Conservation (phyloP, 2,888 invertebrate genomes). For the Temnothorax rugatulus region DNA sequence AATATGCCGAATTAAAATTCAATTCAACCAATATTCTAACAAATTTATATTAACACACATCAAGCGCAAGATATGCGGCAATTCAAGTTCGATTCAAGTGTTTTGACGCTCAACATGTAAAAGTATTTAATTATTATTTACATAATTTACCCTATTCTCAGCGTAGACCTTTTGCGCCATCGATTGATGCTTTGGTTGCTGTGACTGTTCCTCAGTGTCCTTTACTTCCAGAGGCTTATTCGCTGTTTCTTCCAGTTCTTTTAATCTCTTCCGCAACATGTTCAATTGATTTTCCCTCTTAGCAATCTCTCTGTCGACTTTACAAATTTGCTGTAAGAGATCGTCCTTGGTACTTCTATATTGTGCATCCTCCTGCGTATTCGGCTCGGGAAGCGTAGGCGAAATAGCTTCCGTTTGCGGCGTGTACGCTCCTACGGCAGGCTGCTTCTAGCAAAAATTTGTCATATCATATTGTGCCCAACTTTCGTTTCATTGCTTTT, state of each 20-base stretch:
- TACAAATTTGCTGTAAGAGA: slow-evolving; percentile 95
- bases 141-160: slow-evolving; percentile 91
- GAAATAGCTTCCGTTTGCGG: slow-evolving; percentile 97
- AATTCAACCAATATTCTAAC: slow-evolving; percentile 15
- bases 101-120: background rate
- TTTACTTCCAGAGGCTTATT: slow-evolving; percentile 89
- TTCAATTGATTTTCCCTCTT: slow-evolving; percentile 94
- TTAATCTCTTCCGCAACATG: slow-evolving; percentile 95
- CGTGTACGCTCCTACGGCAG: slow-evolving; percentile 89
- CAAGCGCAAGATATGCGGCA: background rate
- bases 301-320: slow-evolving; percentile 97
- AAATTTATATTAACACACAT: background rate
- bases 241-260: slow-evolving; percentile 94
- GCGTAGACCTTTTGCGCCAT: slow-evolving; percentile 98
- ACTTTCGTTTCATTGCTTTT: slow-evolving; percentile 39
- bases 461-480: slow-evolving; percentile 68
- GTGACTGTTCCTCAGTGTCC: slow-evolving; percentile 88
- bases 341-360: slow-evolving; percentile 96
- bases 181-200: slow-evolving; percentile 92
- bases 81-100: background rate
- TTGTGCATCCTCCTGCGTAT: slow-evolving; percentile 92
- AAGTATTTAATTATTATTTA: background rate
- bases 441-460: slow-evolving; percentile 78
- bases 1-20: slow-evolving; percentile 21
- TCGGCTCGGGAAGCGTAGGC: slow-evolving; percentile 92